These are phyloP conservation scores for Mythimna loreyi DNA, from an alignment of 2,888 invertebrate genomes.

Conservation along the genomic window DNA sequence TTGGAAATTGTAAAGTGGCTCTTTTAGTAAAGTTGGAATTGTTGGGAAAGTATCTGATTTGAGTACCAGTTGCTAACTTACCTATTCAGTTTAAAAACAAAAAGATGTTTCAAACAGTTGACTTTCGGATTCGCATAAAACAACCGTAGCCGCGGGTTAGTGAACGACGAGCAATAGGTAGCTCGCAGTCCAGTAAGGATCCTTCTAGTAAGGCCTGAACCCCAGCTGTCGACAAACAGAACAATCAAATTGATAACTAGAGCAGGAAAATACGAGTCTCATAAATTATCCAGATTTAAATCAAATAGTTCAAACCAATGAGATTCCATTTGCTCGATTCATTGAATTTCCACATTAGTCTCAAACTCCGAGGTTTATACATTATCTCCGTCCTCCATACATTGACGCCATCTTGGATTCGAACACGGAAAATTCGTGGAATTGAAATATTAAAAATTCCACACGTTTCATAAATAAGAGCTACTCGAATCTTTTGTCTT, in stretches of 20 bases:
- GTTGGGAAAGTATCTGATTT: not conserved
- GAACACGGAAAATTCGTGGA: conserved; percentile 12
- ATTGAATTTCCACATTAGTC: conserved; percentile 8
- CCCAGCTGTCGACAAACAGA: not conserved
- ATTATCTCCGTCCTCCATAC: not conserved
- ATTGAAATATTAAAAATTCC: not conserved
- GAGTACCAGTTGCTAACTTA: too few species aligned
- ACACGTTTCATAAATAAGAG: not conserved
- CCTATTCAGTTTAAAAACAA: too few species aligned
- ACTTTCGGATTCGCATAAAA: too few species aligned
- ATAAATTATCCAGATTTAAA: not conserved
- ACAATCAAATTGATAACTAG: not conserved
- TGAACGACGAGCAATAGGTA: too few species aligned
- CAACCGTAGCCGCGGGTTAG: too few species aligned
- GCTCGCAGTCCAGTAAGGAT: too few species aligned
- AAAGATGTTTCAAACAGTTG: too few species aligned
- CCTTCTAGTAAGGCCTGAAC: too few species aligned
- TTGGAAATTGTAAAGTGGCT: not conserved
- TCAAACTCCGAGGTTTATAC: not conserved
- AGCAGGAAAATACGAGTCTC: not conserved
- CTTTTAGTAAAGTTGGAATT: conserved; percentile 2
- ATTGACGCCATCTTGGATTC: not conserved
- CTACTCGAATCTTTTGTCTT: not conserved
- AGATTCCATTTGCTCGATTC: conserved; percentile 12
- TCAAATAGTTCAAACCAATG: not conserved